phyloP scores from a whole-genome alignment of 92 coral and sea anemone genomes.

The Heteractis magnifica region DNA sequence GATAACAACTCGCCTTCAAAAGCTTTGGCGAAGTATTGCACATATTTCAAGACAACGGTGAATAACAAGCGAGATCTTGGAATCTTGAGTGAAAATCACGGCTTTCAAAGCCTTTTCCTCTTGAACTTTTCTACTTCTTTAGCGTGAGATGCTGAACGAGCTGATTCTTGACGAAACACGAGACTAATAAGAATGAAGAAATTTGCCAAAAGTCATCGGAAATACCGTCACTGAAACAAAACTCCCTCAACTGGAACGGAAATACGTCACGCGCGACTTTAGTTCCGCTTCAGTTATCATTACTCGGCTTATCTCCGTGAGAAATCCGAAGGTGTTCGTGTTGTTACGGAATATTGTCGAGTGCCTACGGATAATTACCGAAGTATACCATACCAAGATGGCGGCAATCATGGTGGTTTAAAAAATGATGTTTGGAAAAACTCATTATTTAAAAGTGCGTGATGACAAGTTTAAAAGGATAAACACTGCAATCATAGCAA shows the following conservation, averaged over 20 bases:
- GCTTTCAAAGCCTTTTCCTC: neutral
- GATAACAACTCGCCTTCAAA: neutral
- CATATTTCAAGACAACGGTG: neutral
- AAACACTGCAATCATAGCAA: neutral
- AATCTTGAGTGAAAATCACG: neutral
- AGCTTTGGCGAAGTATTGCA: neutral
- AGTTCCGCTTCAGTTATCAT: conserved; percentile 14
- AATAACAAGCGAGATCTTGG: neutral
- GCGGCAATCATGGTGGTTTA: conserved; percentile 29
- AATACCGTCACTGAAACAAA: conserved; percentile 32
- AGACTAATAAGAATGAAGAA: conserved; percentile 21
- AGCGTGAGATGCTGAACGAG: conserved; percentile 12
- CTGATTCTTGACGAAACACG: conserved; percentile 25
- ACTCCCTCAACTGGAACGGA: conserved; percentile 33
- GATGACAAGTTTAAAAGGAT: neutral
- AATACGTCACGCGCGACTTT: conserved; percentile 34
- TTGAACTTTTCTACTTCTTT: neutral
- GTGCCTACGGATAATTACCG: neutral
- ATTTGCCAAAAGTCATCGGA: conserved; percentile 27
- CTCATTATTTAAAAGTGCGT: neutral
- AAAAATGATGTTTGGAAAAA: neutral
- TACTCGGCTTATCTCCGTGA: conserved; percentile 16
- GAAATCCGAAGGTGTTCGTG: neutral
- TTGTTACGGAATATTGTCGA: conserved; percentile 4
- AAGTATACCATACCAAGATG: conserved; percentile 5